phyloP scores from a whole-genome alignment of 2,113 vertebrate species.

The Pyxicephalus adspersus region DNA sequence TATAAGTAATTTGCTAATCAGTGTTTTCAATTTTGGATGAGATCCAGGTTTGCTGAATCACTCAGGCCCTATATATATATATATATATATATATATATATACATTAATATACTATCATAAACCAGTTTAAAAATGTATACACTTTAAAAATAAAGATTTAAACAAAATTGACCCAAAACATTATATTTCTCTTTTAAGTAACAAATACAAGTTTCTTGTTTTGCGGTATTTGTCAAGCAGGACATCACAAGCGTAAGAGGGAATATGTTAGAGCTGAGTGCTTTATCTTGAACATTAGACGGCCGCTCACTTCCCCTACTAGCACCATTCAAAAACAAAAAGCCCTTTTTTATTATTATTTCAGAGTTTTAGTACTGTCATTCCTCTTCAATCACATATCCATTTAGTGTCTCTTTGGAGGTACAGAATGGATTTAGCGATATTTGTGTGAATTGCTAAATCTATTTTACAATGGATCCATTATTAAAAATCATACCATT shows the following conservation, averaged over 20 bases:
- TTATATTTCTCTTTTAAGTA: not conserved
- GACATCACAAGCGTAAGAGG: conserved; percentile 3
- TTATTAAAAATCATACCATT: conserved; percentile 59
- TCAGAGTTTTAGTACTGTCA: conserved; percentile 54
- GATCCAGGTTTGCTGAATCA: too few species aligned
- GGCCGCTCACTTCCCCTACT: not conserved
- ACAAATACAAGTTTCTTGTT: not conserved
- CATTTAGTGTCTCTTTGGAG: conserved; percentile 57
- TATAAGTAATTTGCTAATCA: too few species aligned
- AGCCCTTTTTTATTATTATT: conserved; percentile 55
- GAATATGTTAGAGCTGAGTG: conserved; percentile 1
- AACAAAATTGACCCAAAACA: too few species aligned
- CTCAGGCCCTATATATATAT: too few species aligned
- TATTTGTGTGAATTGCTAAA: conserved; percentile 58
- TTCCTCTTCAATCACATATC: conserved; percentile 57
- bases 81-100: too few species aligned
- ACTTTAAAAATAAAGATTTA: too few species aligned
- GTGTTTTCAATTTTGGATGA: too few species aligned
- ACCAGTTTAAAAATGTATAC: too few species aligned
- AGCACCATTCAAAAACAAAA: conserved; percentile 34
- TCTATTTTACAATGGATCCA: conserved; percentile 58
- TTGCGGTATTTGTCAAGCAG: conserved; percentile 5
- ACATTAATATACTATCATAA: too few species aligned
- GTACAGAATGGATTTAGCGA: conserved; percentile 55
- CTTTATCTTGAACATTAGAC: conserved; percentile 18